Evolutionary conservation across 2,888 invertebrate genomes (phyloP).

Genomic region (Tetragnatha montana): DNA sequence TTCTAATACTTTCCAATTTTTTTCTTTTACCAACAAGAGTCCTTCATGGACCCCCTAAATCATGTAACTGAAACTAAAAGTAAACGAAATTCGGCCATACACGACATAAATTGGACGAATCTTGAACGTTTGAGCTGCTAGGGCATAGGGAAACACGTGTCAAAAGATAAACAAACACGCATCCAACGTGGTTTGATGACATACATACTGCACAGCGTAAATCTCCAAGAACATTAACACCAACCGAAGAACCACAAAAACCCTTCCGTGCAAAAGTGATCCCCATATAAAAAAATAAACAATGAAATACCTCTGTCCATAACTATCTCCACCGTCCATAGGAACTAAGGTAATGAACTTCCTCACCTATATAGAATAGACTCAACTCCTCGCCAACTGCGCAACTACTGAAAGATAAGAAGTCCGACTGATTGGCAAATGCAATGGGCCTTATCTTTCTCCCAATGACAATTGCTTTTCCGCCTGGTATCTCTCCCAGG

Average conservation of each 20-base stretch:
- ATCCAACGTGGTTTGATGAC: too few species aligned
- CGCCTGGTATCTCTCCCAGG: conserved; percentile 1
- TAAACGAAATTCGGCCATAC: too few species aligned
- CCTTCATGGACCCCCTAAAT: too few species aligned
- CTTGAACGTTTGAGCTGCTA: too few species aligned
- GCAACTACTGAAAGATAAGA: conserved; percentile 19
- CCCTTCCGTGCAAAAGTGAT: neutral
- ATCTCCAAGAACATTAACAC: neutral
- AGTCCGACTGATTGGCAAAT: conserved; percentile 22
- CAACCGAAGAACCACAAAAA: neutral
- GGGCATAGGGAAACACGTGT: too few species aligned
- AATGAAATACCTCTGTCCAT: neutral
- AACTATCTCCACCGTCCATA: neutral
- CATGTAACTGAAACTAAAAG: too few species aligned
- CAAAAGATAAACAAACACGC: too few species aligned
- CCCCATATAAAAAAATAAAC: neutral
- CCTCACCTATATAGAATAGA: neutral
- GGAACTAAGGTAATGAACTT: conserved; percentile 30
- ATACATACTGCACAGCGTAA: too few species aligned
- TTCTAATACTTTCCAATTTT: too few species aligned
- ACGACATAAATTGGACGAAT: too few species aligned
- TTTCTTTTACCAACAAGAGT: too few species aligned
- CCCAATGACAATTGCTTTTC: conserved; percentile 20
- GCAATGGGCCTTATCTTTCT: conserved; percentile 23
- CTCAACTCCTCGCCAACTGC: neutral